Evolutionary conservation across 2,888 invertebrate species (phyloP).

Genomic region (Bellardia pandia): DNA sequence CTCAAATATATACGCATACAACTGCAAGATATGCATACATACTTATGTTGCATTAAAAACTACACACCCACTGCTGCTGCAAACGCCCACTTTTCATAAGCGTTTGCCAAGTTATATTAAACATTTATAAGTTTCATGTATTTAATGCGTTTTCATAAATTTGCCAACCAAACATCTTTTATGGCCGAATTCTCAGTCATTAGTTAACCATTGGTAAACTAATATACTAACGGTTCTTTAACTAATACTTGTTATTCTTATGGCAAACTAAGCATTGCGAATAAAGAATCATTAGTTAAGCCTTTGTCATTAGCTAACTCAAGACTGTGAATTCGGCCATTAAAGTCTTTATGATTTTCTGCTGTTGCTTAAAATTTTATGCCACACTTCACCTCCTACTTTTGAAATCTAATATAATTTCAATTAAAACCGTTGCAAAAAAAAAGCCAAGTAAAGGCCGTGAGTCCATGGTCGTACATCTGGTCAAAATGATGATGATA

Average conservation of each 20-base stretch:
- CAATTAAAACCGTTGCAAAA: conserved; percentile 64
- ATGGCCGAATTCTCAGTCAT: no score
- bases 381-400: conserved; percentile 79
- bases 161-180: conserved; percentile 34
- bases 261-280: no score
- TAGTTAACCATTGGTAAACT: no score
- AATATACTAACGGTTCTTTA: no score
- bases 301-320: no score
- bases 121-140: conserved; percentile 17
- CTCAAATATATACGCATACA: neutral
- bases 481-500: conserved; percentile 30
- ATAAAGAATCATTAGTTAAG: no score
- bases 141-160: conserved; percentile 71
- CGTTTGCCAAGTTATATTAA: conserved; percentile 36
- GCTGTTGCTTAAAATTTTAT: conserved; percentile 47
- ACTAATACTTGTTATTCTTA: no score
- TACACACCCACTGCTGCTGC: conserved; percentile 75
- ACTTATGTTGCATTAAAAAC: conserved; percentile 48
- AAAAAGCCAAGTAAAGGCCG: neutral
- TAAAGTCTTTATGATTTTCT: conserved; percentile 56
- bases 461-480: conserved; percentile 8
- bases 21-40: neutral
- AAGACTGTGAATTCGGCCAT: no score
- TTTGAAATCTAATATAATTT: conserved; percentile 80
- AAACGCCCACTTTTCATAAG: conserved; percentile 74